Evolutionary conservation across 2,113 vertebrate species (phyloP).

Genomic region (Bubo bubo): DNA sequence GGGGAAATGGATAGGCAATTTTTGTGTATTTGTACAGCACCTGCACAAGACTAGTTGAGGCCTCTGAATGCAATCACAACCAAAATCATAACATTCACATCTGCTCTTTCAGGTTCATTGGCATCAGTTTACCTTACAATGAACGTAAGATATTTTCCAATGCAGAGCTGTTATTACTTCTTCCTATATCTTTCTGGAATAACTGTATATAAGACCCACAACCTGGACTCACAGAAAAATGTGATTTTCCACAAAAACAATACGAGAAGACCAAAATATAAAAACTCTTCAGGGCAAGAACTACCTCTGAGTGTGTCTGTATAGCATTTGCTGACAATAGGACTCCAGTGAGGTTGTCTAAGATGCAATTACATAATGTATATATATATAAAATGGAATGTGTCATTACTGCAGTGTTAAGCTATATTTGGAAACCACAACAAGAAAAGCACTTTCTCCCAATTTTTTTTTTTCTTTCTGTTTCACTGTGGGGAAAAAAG

Average conservation of each 20-base stretch:
- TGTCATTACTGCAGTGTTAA: conserved; percentile 50
- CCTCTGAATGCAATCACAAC: neutral
- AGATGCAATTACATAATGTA: conserved; percentile 34
- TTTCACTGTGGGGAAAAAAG: neutral
- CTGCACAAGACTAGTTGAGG: neutral
- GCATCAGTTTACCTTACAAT: neutral
- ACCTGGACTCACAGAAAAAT: neutral
- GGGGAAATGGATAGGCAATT: neutral
- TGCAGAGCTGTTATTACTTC: neutral
- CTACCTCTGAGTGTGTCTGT: neutral
- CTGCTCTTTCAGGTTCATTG: neutral
- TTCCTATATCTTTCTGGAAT: neutral
- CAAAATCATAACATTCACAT: neutral
- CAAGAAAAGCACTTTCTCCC: neutral
- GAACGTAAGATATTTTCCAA: neutral
- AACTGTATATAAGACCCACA: neutral
- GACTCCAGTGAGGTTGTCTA: neutral
- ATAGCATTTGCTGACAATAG: neutral
- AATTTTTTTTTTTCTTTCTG: neutral
- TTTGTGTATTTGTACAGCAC: neutral
- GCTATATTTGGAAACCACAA: conserved; percentile 42
- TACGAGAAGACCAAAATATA: neutral
- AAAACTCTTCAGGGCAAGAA: neutral
- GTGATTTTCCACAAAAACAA: neutral
- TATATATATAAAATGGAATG: conserved; percentile 8